A percentile compares a stretch with the other conserved stretches of the same genome.
Conservation (phyloP, 30 jellyfish, hydroid and myxozoan species). For the Turritopsis rubra region DNA sequence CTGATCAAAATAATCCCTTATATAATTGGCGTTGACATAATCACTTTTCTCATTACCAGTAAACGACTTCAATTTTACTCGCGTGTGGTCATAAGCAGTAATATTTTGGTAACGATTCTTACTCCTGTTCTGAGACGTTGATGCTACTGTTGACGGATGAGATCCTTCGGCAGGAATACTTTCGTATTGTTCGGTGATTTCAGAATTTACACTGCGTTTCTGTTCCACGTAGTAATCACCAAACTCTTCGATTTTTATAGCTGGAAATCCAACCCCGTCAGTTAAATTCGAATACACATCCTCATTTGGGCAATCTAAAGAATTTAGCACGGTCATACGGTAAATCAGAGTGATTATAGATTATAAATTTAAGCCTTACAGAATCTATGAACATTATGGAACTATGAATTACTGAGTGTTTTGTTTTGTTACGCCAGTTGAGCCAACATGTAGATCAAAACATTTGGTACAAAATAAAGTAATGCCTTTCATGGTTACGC, state of each 20-base stretch:
- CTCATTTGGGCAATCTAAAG: background rate
- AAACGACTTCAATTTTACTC: conserved; percentile 3
- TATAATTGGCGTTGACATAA: conserved; percentile 30
- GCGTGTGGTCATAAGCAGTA: conserved; percentile 26
- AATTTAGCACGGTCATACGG: too few relatives aligned
- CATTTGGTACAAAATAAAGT: too few relatives aligned
- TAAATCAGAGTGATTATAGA: too few relatives aligned
- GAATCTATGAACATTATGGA: too few relatives aligned
- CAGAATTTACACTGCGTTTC: background rate
- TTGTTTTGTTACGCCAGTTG: too few relatives aligned
- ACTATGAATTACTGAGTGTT: too few relatives aligned
- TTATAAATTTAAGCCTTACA: too few relatives aligned
- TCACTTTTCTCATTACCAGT: conserved; percentile 5
- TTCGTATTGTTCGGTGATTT: conserved; percentile 3
- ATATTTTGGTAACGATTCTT: conserved; percentile 21
- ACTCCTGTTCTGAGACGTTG: background rate
- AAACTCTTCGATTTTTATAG: conserved; percentile 12
- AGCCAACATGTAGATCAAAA: too few relatives aligned
- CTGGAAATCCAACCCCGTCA: background rate
- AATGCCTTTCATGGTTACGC: too few relatives aligned
- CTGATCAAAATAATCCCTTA: conserved; percentile 5
- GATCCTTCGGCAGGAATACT: conserved; percentile 22
- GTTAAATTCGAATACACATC: background rate
- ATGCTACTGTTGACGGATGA: conserved; percentile 7
- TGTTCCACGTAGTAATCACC: conserved; percentile 10